Evolutionary conservation across 2,888 invertebrate genomes (phyloP), one percentile per base, ranked within the genome.

Genomic region (Cactoblastis cactorum): DNA sequence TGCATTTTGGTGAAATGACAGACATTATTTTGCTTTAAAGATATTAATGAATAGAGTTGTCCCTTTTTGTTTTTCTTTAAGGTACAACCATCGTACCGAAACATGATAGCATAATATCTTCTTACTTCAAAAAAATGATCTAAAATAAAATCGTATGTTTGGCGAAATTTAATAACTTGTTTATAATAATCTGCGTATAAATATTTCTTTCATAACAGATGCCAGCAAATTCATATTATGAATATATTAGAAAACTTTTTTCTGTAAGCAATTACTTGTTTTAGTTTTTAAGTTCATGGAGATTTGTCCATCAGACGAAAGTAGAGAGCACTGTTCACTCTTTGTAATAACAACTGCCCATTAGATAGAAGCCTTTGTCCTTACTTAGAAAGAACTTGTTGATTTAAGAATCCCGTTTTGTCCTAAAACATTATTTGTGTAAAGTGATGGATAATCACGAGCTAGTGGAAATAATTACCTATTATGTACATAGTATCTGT

Each of bases 341-440:
- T 69, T 75, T 77, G 63, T 74, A 83, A 82, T 72, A 85, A 83
- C 80, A 83, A 70, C 65, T 59, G 56, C 54, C 83, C 83, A 83
- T 82, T 80, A 82, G 72, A 65, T 67, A 68, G 61, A 59, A 60
- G 67, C 71, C 64, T 73, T 75, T 71, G 74, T 74, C 69, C 71
- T 58, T 47, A 52, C 61, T 58, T 66, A 72, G 73, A 74, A 77
- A 75, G 66, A 69, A 59, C 63, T 67, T 80, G 77, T 84, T 80
- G 70, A 71, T 77, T 76, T 76, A 78, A n/a, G 67, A 76, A 59
- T 65, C 61, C 62, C 63, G 49, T 63, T 67, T 65, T 59, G 57
- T 59, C 62, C 59, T 62, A 61, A 65, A 65, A 61, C 63, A 61
- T 8, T 17, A 34, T 19, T 11, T 4, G 17, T 12, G 37, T 48